Base-by-base conservation (phyloP, 2,113 vertebrate genomes). In the Regulus satrapa region DNA sequence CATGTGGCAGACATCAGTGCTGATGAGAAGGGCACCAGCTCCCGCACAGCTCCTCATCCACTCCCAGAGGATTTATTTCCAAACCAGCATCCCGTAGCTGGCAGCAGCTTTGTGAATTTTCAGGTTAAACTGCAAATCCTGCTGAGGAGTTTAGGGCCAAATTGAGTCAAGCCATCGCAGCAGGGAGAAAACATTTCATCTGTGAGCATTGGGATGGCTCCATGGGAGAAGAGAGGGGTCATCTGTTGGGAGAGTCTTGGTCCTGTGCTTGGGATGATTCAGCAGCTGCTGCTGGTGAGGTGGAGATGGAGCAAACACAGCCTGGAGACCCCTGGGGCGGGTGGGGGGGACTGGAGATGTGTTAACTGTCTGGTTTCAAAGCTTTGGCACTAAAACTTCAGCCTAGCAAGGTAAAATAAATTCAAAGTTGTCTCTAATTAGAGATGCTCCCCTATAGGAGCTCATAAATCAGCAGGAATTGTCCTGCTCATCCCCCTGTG, bases 181-280 rank as follows among this genome's bases (percentile, higher is more conserved):
- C 85, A 89, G 91, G 93, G 58, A 80, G 77, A 83, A 67, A 62
- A 41, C 41, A 46, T 68, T 89, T 64, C 29, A 76, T 68, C 67
- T 55, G 3, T 19, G 58, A 72, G 76, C 45, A 43, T 0, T 14
- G 32, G 32, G 76, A 55, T 31, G 67, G 67, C 68, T 93, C 52
- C 12, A 3, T 1, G 3, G 88, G 38, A 45, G 34, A 18, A 59
- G 54, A 76, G 13, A 29, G 49, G 46, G 46, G 21, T 75, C 48
- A 36, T 3, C 28, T 9, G 4, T 3, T 1, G 2, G 49, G 45
- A 55, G 6, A 88, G 69, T 25, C 59, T 21, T 34, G 49, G 40
- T 16, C 7, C n/a, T 4, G 1, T 9, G 69, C 46, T 4, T 0
- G 31, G 48, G 89, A 18, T 8, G 31, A 6, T 25, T 24, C 56